These are phyloP conservation scores for Caenorhabditis remanei DNA, from an alignment of 1,140 invertebrate species.

Conservation along the genomic window DNA sequence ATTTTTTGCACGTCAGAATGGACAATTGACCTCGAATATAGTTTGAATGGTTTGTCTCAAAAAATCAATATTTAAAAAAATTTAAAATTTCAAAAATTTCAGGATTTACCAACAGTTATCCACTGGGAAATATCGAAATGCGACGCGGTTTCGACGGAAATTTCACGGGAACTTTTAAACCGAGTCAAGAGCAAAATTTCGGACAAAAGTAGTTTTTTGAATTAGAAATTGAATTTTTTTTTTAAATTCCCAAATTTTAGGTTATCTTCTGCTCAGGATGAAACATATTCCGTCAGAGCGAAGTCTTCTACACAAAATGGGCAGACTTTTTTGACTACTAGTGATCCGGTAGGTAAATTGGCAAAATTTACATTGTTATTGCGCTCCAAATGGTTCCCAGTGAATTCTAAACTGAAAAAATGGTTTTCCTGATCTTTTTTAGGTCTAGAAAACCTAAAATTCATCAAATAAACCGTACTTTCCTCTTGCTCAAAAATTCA, in stretches of 20 bases:
- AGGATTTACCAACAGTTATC: constrained; percentile 27
- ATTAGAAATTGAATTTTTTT: no score
- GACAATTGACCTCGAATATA: constrained; percentile 42
- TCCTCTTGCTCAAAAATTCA: no score
- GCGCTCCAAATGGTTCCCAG: no score
- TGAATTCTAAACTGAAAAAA: no score
- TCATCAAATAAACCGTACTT: no score
- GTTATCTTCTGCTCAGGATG: not conserved
- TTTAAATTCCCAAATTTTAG: not conserved
- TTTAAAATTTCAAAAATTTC: not conserved
- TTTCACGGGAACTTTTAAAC: constrained; percentile 54
- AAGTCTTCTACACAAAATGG: not conserved
- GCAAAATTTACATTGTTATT: no score
- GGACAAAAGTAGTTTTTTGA: not conserved
- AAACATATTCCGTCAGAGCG: constrained; percentile 11
- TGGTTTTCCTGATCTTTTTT: no score
- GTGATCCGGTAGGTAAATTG: constrained; percentile 46
- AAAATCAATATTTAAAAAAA: constrained; percentile 1
- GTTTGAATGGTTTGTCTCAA: constrained; percentile 23
- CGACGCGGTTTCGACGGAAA: constrained; percentile 55
- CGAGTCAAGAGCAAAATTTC: constrained; percentile 38
- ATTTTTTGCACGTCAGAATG: not conserved
- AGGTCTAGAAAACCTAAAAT: no score
- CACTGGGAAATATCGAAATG: constrained; percentile 54
- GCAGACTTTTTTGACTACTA: constrained; percentile 27